Evolutionary conservation across 2,888 invertebrate species (phyloP), one percentile per base, ranked within the genome.

Genomic region (Parasteatoda lunata): DNA sequence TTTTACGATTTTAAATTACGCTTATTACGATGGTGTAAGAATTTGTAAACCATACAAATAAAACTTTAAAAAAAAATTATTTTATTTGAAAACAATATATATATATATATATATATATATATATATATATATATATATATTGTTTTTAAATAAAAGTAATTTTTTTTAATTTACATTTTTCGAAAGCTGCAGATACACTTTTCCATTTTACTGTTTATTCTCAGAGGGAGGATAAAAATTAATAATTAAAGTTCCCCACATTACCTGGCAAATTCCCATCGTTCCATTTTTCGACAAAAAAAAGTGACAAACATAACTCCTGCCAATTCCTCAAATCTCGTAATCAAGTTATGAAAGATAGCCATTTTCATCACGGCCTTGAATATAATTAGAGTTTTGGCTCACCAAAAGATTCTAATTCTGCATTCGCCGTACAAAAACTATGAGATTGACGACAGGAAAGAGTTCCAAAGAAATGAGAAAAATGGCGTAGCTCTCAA

Each of bases 371-470:
- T 59, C 59, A 9, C 59, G 59, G n/a, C 59, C 59, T 59, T 59
- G 59, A 80, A 65, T 45, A 80, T 64, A 80, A 66, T 73, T 80
- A 80, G 80, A 47, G 59, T 80, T 72, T 80, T 80, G 80, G 80
- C 80, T 65, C 52, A 49, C 52, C 11, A 80, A 65, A 72, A 64
- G 80, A 80, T 66, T 59, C 80, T 80, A 80, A 80, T 73, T 73
- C 73, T 80, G 73, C 66, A 65, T 80, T 65, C 51, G 65, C 48
- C 9, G 13, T n/a, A 64, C 49, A 65, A 45, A 69, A 80, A 66
- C 72, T 72, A 80, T 80, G 66, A 80, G 72, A 73, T 80, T 52
- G 72, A 52, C 64, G 80, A 72, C 73, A 68, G 51, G 65, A 80
- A 73, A 80, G 30, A 80, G 52, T 15, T 52, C 59, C 8, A 59